Base-by-base conservation (phyloP, 37 sponge, comb jelly and placozoan genomes). In the Agelas oroides region DNA sequence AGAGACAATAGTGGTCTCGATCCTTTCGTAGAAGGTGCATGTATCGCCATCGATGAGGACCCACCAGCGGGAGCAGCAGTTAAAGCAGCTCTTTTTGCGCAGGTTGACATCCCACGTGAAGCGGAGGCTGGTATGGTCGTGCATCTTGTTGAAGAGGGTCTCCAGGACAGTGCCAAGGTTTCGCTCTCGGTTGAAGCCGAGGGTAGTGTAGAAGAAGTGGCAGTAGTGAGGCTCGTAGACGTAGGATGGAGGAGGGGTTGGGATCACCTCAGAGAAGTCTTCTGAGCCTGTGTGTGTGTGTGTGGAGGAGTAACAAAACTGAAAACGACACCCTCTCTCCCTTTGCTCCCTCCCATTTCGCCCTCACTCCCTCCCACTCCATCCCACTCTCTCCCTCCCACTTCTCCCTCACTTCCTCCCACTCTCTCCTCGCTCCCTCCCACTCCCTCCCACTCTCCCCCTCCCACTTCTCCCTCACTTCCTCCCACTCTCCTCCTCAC, bases 31-130 rank as follows among this genome's bases (percentile, higher is more conserved):
- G 40, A 64, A 36, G 24, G 76, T 59, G 81, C 91, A 90, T 1
- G 33, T 31, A 20, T 74, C 33, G 30, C 91, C 91, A 67, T 85
- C 81, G 30, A 90, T 59, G 12, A 54, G 65, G 36, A 90, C 54
- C 81, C 78, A 79, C 91, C 91, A 90, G 61, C 78, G 91, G 24
- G 69, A 19, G 56, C 91, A 90, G 70, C 91, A 90, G 57, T 55
- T 67, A 23, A 19, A 67, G 80, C 91, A 90, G 32, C 70, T 34
- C 81, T 75, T 75, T 76, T 85, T 85, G 76, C 91, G 81, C 21
- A 89, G 63, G 85, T 84, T 89, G 0, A 84, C 91, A 38, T 90
- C 91, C 91, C 91, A 90, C 0, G 91, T 85, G 34, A 90, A 15
- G 54, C 61, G 52, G 41, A 90, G 70, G 20, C 73, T 81, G 1